Conservation (phyloP, 1,140 invertebrate species). For the Anthonomus grandis region DNA sequence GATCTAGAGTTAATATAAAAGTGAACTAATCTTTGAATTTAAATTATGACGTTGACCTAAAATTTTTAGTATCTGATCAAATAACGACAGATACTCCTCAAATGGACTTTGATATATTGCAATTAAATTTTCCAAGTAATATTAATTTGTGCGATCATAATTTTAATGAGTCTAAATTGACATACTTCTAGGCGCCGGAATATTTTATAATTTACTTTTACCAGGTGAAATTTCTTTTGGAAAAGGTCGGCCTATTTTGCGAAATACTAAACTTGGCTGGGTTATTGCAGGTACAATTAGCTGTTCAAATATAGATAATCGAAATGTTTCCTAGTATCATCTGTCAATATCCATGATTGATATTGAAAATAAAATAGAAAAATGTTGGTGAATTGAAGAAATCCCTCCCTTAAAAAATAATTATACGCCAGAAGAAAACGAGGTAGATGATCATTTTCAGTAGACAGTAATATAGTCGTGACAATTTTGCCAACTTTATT, state of each 20-base stretch:
- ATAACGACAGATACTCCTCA: conserved; percentile 6
- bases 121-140: conserved; percentile 5
- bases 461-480: neutral
- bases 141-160: neutral
- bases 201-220: conserved; percentile 21
- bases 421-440: conserved; percentile 4
- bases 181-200: conserved; percentile 14
- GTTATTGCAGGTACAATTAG: conserved; percentile 8
- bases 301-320: neutral
- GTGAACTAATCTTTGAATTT: neutral
- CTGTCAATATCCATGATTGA: neutral
- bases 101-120: neutral
- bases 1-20: neutral
- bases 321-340: neutral
- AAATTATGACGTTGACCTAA: neutral
- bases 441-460: conserved; percentile 6
- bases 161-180: conserved; percentile 8
- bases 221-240: conserved; percentile 17
- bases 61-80: conserved; percentile 7
- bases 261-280: conserved; percentile 19
- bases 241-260: conserved; percentile 11
- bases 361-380: neutral
- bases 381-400: conserved; percentile 15
- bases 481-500: neutral
- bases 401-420: neutral